These are phyloP conservation scores for Planiliza haematocheilus DNA, from an alignment of 2,113 vertebrate genomes.

Conservation along the genomic window DNA sequence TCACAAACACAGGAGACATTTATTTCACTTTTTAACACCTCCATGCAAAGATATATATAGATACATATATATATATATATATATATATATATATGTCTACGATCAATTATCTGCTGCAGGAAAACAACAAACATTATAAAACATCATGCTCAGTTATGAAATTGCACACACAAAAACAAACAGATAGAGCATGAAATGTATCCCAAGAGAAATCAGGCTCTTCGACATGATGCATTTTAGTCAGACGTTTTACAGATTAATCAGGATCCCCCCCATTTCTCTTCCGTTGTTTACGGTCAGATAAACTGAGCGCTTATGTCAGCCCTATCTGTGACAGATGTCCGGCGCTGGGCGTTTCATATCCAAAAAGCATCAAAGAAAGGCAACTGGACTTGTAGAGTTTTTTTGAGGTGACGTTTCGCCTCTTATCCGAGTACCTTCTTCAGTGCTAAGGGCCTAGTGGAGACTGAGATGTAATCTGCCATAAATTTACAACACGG, in stretches of 20 bases:
- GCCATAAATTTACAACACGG: no score
- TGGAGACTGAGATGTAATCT: no score
- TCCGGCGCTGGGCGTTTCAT: slow-evolving; percentile 19
- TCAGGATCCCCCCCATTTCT: slow-evolving; percentile 36
- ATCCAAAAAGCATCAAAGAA: no score
- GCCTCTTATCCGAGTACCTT: no score
- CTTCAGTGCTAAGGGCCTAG: no score
- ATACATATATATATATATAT: no score
- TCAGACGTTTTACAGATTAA: slow-evolving; percentile 44
- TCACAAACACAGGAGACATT: background rate
- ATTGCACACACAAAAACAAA: no score
- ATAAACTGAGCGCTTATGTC: slow-evolving; percentile 44
- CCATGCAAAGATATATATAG: background rate
- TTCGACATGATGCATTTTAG: slow-evolving; percentile 34
- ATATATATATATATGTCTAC: no score
- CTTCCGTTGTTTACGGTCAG: slow-evolving; percentile 28
- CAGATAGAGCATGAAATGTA: background rate
- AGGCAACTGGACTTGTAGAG: no score
- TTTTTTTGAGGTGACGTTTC: no score
- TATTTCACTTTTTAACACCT: slow-evolving; percentile 2
- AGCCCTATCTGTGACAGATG: slow-evolving; percentile 52
- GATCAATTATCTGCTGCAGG: background rate
- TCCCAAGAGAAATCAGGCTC: slow-evolving; percentile 4
- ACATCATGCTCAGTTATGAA: background rate
- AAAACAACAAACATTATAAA: background rate